phyloP scores from a whole-genome alignment of 2,797 vertebrate species.

The Poeciliopsis turneri region DNA sequence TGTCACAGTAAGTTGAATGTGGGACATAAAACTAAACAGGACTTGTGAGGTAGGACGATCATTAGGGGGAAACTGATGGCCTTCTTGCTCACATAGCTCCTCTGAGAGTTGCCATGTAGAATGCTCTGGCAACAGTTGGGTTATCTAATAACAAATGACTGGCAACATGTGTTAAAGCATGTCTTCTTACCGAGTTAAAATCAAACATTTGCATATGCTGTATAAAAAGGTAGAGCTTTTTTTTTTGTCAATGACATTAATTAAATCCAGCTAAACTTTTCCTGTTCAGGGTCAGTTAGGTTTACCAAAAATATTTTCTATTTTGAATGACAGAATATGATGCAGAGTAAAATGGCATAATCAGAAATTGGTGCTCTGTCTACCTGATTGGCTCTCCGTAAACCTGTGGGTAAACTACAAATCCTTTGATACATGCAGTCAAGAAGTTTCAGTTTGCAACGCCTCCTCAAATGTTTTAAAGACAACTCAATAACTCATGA shows the following conservation, averaged over 20 bases:
- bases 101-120: slow-evolving; percentile 52
- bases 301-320: neutral
- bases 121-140: slow-evolving; percentile 69
- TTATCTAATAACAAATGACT: slow-evolving; percentile 43
- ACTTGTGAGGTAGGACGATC: slow-evolving; percentile 59
- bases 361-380: no score
- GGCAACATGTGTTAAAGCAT: slow-evolving; percentile 11
- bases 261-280: neutral
- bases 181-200: slow-evolving; percentile 9
- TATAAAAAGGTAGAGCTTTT: neutral
- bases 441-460: no score
- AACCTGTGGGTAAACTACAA: no score
- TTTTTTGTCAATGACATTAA: neutral
- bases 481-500: neutral
- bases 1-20: slow-evolving; percentile 74
- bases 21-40: slow-evolving; percentile 70
- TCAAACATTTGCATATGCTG: neutral
- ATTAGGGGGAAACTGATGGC: slow-evolving; percentile 77
- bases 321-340: no score
- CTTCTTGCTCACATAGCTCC: slow-evolving; percentile 51
- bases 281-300: neutral
- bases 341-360: no score
- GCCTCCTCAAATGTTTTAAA: no score
- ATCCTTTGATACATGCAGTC: no score
- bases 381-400: no score